phyloP scores from a whole-genome alignment of 2,113 vertebrate genomes.

The Mustela lutreola region DNA sequence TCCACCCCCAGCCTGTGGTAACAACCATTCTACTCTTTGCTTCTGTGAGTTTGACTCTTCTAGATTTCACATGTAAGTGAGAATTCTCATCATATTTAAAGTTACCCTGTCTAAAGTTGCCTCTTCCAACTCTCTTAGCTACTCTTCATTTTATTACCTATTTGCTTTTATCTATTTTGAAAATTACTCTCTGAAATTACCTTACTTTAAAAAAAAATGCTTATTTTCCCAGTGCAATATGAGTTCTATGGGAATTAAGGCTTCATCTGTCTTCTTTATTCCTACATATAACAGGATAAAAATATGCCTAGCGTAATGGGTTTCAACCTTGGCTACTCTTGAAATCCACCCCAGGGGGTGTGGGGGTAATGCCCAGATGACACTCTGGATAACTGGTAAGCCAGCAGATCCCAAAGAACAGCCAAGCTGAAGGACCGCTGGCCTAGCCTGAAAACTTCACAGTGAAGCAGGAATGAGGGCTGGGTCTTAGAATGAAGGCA shows the following conservation, averaged over 20 bases:
- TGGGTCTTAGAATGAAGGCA: background rate
- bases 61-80: background rate
- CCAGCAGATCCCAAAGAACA: background rate
- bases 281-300: background rate
- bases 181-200: conserved; percentile 20
- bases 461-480: background rate
- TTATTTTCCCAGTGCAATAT: background rate
- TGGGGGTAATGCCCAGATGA: background rate
- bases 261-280: background rate
- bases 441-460: background rate
- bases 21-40: background rate
- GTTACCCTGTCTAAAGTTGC: background rate
- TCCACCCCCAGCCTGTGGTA: too few relatives aligned
- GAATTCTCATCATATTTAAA: background rate
- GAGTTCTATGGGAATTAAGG: background rate
- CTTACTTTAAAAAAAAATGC: background rate
- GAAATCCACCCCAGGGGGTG: background rate
- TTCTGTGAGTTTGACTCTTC: background rate
- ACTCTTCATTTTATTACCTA: background rate
- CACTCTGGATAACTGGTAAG: background rate
- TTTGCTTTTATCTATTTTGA: conserved; percentile 9
- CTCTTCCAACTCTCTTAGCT: background rate
- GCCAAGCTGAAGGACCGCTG: background rate
- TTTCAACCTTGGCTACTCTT: background rate
- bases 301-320: background rate